Percentiles rank a stretch among this genome's conserved stretches.
These are phyloP conservation scores for Scophthalmus maximus DNA, from an alignment of 2,113 vertebrate species.

Conservation along the genomic window DNA sequence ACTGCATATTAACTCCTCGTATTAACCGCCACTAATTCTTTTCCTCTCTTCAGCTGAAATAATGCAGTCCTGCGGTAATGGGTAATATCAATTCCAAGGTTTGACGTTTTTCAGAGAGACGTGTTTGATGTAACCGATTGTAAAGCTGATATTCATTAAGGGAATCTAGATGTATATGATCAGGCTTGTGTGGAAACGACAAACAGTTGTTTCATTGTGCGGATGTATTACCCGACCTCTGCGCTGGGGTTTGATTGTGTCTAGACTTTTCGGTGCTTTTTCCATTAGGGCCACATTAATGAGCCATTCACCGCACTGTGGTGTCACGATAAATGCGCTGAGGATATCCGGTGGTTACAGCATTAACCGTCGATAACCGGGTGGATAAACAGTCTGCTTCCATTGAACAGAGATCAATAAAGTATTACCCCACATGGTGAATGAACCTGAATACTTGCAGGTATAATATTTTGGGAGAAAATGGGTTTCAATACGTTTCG, in stretches of 20 bases:
- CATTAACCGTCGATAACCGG: slow-evolving; percentile 6
- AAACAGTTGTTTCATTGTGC: background rate
- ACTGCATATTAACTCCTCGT: background rate
- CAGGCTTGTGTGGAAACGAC: background rate
- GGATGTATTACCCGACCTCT: slow-evolving; percentile 4
- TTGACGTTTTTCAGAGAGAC: background rate
- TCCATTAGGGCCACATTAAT: slow-evolving; percentile 21
- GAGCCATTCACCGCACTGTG: background rate
- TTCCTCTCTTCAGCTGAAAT: background rate
- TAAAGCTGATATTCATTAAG: no score
- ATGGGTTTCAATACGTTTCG: no score
- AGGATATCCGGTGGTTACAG: background rate
- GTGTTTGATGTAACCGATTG: no score
- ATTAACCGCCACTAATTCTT: background rate
- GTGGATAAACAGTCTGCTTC: background rate
- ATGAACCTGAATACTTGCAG: background rate
- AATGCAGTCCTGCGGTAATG: background rate
- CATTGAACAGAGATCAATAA: background rate
- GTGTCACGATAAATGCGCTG: background rate
- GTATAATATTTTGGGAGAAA: background rate
- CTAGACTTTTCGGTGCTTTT: slow-evolving; percentile 6
- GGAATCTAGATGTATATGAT: background rate
- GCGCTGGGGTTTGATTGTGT: slow-evolving; percentile 5
- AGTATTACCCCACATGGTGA: background rate
- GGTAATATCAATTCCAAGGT: background rate